Percentiles rank a stretch among this genome's conserved stretches.
phyloP scores from a whole-genome alignment of 92 coral and sea anemone genomes.

The Zoanthus sociatus region DNA sequence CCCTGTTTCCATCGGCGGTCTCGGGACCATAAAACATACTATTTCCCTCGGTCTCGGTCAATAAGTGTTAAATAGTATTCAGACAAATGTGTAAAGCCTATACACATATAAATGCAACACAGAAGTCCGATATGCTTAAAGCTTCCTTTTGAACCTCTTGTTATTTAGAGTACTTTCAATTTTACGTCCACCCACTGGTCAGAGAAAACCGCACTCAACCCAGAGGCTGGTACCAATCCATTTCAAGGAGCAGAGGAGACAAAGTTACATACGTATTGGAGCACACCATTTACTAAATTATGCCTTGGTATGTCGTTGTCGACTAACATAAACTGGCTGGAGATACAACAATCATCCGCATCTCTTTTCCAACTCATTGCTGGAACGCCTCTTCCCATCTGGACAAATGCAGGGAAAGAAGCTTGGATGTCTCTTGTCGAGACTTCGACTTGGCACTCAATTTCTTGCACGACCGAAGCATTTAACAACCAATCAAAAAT shows the following conservation, averaged over 20 bases:
- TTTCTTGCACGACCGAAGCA: background rate
- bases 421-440: background rate
- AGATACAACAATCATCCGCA: slow-evolving; percentile 5
- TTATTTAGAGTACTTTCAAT: background rate
- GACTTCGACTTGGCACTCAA: background rate
- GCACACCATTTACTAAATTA: slow-evolving; percentile 34
- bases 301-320: slow-evolving; percentile 10
- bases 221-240: background rate
- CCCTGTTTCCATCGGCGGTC: too few relatives aligned
- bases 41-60: too few relatives aligned
- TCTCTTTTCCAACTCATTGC: slow-evolving; percentile 20
- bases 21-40: too few relatives aligned
- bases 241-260: background rate
- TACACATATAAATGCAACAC: background rate
- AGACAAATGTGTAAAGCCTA: too few relatives aligned
- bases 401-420: background rate
- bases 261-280: slow-evolving; percentile 30
- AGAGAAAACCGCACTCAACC: background rate
- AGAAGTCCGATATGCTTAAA: too few relatives aligned
- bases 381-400: background rate
- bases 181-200: slow-evolving; percentile 21
- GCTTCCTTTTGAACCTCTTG: background rate
- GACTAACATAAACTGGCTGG: background rate
- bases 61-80: too few relatives aligned
- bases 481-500: background rate